Evolutionary conservation across 2,888 invertebrate genomes (phyloP), one percentile per base, ranked within the genome.

Genomic region (Mechanitis messenoides): DNA sequence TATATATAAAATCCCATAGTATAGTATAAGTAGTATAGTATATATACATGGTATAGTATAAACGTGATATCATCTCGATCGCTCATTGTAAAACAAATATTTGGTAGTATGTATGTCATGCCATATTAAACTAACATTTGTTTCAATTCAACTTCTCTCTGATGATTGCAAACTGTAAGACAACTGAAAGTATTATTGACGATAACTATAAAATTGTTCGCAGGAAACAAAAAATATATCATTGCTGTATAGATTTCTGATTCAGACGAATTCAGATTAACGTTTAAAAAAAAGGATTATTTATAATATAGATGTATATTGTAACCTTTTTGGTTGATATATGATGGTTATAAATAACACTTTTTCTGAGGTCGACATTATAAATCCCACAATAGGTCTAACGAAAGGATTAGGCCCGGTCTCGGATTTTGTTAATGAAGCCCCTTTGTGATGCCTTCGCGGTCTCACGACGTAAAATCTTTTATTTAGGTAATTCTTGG

Each of bases 351-450:
- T 75, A 76, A 75, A 78, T 73, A 74, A 70, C 70, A 72, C 67
- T 63, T 72, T 77, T 76, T 71, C 71, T 64, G 65, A 56, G 50
- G 56, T 57, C 60, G 46, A 38, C 56, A 58, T 58, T 58, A 53
- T 50, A 53, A 38, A 38, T 12, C 54, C 60, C 76, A 87, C 87
- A 88, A 87, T 87, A 71, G 78, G 81, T 84, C 81, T 87, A 86
- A 88, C 89, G 83, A 88, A 88, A 87, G 87, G 85, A 88, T 89
- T 88, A 80, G 85, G 79, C 73, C 72, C 87, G 87, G 85, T 80
- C 79, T 76, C 72, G 81, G 81, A 77, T 77, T 82, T 78, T 74
- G 78, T 83, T 87, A 87, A 88, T 87, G 85, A 87, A 80, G 70
- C 75, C 74, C 76, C 84, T 87, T 87, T 85, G 74, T 71, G 72